Conservation (phyloP, 1,140 invertebrate species). For the Plodia interpunctella region DNA sequence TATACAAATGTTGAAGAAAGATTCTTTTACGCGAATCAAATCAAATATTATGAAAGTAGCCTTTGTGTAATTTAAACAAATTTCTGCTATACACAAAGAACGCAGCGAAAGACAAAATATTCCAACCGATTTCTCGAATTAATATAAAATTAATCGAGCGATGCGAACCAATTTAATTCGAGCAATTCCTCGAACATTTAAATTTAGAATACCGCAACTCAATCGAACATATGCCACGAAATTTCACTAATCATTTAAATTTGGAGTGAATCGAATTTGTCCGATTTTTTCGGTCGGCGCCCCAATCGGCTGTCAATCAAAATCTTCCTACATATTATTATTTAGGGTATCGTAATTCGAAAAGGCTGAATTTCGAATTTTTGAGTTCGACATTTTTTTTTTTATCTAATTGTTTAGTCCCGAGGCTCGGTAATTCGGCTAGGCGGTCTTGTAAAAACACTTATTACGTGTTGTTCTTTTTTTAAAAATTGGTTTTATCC, state of each 20-base stretch:
- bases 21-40: too few relatives aligned
- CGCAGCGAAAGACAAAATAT: background rate
- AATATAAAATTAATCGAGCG: constrained; percentile 2
- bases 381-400: constrained; percentile 41
- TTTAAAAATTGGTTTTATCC: constrained; percentile 64
- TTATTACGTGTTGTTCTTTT: constrained; percentile 46
- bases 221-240: constrained; percentile 58
- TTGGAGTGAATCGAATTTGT: constrained; percentile 47
- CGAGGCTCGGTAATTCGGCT: constrained; percentile 3
- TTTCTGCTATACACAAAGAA: too few relatives aligned
- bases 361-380: constrained; percentile 35
- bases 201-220: constrained; percentile 8
- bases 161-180: constrained; percentile 1
- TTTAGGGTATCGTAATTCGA: constrained; percentile 56
- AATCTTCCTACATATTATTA: constrained; percentile 55
- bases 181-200: constrained; percentile 2
- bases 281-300: constrained; percentile 43
- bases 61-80: too few relatives aligned
- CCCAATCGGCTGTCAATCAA: constrained; percentile 60
- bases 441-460: constrained; percentile 47
- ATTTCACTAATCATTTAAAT: constrained; percentile 55
- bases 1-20: too few relatives aligned
- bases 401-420: constrained; percentile 3
- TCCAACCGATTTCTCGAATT: constrained; percentile 11
- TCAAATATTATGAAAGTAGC: too few relatives aligned